Base-by-base conservation (phyloP, 2,888 invertebrate species). In the Pyrochroa serraticornis region DNA sequence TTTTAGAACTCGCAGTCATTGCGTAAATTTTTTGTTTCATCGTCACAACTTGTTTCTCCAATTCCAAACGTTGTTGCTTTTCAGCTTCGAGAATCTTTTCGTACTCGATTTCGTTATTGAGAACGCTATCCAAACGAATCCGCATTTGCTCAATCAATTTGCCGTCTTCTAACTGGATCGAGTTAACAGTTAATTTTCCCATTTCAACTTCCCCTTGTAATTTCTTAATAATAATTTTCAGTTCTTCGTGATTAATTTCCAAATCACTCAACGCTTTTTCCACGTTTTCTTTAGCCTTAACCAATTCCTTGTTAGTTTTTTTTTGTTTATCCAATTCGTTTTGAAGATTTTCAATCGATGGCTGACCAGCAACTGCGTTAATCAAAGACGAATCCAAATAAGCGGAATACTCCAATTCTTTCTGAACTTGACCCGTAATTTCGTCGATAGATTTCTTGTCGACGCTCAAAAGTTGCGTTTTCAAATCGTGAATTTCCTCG, bases 111-210 rank as follows among this genome's bases (percentile, higher is more conserved):
- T 90, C 89, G 0, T 84, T 83, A 38, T 85, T 83, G 72, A 90
- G 79, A 0, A 87, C 84, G 0, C 83, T 82, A 64, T 90, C 87
- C 3, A 92, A 75, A 0, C 86, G 83, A 57, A 84, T 82, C 64
- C 87, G 82, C 67, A 89, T 80, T 51, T 87, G 85, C 69, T 86
- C 83, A 62, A 89, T 86, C 74, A 88, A 84, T 66, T 84, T 82
- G 0, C 87, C 84, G 75, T 89, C 88, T 74, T 88, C 87, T 22
- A 84, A 82, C 79, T 87, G 83, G 36, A 81, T 22, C 5, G 22
- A 22, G 22, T 22, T 22, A 3, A 22, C 22, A 5, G 22, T 22
- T 22, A 22, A 22, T 5, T 22, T 22, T 22, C 5, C 77, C 6
- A 79, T 74, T 46, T 83, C 82, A 0, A 85, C 31, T 10, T 54